Evolutionary conservation across 2,113 vertebrate genomes (phyloP).

Genomic region (Zosterops lateralis): DNA sequence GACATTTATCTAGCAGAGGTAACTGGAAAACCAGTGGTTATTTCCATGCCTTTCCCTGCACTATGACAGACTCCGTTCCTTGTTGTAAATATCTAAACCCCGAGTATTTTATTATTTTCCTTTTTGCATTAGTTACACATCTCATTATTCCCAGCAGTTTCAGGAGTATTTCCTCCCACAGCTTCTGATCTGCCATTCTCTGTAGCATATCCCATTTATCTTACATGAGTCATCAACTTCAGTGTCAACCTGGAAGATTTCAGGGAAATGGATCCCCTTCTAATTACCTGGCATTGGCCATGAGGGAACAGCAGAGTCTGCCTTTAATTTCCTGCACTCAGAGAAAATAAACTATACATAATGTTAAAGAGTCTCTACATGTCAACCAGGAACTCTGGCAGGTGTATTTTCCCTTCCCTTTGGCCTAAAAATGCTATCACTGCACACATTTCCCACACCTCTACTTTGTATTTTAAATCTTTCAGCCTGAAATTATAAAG

Average conservation of each 20-base stretch:
- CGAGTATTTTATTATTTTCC: not conserved
- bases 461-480: not conserved
- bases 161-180: not conserved
- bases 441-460: not conserved
- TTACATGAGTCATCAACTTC: not conserved
- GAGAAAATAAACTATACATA: not conserved
- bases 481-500: not conserved
- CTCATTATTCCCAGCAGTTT: slow-evolving; percentile 29
- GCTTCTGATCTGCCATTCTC: slow-evolving; percentile 13
- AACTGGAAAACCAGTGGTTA: not conserved
- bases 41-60: not conserved
- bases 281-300: not conserved
- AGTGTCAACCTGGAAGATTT: not conserved
- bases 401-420: not conserved
- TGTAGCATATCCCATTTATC: not conserved
- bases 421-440: not conserved
- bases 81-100: not conserved
- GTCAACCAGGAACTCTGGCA: not conserved
- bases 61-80: not conserved
- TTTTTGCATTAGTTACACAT: not conserved
- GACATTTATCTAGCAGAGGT: not conserved
- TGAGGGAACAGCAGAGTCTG: not conserved
- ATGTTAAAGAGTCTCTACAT: not conserved
- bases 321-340: not conserved
- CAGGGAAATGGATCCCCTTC: not conserved